Percentiles rank a stretch among this genome's conserved stretches.
Evolutionary conservation across 2,113 vertebrate species (phyloP).

Genomic region (Apteryx owenii): DNA sequence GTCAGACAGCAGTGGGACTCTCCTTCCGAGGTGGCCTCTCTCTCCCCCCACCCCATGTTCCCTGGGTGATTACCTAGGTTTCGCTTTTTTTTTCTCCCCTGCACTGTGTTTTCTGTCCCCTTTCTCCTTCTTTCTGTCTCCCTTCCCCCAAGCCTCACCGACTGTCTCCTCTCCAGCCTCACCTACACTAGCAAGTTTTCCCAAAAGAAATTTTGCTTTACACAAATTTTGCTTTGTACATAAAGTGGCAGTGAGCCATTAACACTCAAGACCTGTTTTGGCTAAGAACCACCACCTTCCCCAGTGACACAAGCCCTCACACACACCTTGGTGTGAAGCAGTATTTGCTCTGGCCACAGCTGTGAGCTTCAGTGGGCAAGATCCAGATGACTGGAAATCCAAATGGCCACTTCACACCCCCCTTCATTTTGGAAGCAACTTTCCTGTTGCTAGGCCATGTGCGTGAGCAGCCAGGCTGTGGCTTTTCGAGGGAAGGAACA

Average conservation of each 20-base stretch:
- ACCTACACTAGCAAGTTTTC: neutral
- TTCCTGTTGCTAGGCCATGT: neutral
- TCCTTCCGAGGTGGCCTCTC: neutral
- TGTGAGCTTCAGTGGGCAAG: neutral
- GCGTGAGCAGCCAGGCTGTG: neutral
- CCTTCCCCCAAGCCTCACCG: neutral
- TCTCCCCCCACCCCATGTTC: fast-evolving
- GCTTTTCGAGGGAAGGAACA: neutral
- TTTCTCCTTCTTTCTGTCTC: neutral
- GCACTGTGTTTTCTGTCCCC: neutral
- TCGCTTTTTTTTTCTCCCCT: neutral
- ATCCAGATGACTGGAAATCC: neutral
- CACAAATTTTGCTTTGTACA: too few relatives aligned
- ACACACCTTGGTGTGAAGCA: fast-evolving
- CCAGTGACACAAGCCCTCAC: neutral
- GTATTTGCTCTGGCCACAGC: neutral
- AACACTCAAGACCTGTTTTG: neutral
- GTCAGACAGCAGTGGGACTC: neutral
- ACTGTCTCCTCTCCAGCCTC: neutral
- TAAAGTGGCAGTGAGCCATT: neutral
- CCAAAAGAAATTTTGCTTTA: neutral
- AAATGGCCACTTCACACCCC: neutral
- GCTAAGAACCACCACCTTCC: neutral
- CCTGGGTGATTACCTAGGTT: neutral
- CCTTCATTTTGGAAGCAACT: neutral